Evolutionary conservation across 1,140 invertebrate species (phyloP).

Genomic region (Colletes gigas): DNA sequence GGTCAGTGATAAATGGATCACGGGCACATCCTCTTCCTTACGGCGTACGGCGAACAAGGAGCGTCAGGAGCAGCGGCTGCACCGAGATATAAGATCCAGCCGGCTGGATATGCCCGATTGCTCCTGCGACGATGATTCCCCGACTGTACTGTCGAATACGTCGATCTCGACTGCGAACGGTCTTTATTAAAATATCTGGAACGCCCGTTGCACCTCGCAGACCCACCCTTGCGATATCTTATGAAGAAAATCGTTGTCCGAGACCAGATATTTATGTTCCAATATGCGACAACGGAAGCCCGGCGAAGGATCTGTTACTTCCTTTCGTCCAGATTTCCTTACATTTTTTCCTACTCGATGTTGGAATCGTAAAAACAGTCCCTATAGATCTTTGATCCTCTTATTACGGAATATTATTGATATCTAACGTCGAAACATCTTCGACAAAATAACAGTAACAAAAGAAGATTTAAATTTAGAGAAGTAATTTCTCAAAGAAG

Average conservation of each 20-base stretch:
- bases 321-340: too few relatives aligned
- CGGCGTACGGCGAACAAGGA: conserved; percentile 50
- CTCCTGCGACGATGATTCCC: conserved; percentile 8
- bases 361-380: too few relatives aligned
- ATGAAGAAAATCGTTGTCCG: neutral
- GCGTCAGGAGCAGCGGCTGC: conserved; percentile 58
- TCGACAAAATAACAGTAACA: too few relatives aligned
- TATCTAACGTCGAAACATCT: too few relatives aligned
- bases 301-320: too few relatives aligned
- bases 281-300: too few relatives aligned
- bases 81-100: conserved; percentile 62
- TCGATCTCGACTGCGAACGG: conserved; percentile 6
- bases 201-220: neutral
- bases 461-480: too few relatives aligned
- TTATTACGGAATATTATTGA: too few relatives aligned
- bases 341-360: too few relatives aligned
- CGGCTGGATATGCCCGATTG: conserved; percentile 42
- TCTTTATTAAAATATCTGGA: conserved; percentile 26
- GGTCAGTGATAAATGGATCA: conserved; percentile 72
- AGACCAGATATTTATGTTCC: neutral
- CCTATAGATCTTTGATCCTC: too few relatives aligned
- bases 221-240: neutral
- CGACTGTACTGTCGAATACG: neutral
- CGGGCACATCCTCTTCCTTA: conserved; percentile 52
- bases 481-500: too few relatives aligned